These are phyloP conservation scores for Belonocnema kinseyi DNA, from an alignment of 1,140 invertebrate species.

Conservation along the genomic window DNA sequence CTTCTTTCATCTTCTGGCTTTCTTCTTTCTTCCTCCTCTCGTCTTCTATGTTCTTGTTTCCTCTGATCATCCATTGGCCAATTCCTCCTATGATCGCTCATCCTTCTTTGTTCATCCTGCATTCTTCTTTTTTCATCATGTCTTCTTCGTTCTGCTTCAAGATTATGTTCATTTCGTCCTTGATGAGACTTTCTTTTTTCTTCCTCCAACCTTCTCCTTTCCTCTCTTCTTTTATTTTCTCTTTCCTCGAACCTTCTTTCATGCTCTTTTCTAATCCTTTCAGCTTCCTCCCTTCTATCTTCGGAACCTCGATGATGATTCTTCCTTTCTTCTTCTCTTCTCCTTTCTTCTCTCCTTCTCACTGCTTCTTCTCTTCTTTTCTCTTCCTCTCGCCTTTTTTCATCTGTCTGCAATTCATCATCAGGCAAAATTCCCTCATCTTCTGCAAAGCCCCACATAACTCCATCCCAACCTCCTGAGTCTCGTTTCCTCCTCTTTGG, in stretches of 20 bases:
- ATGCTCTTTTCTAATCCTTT: slow-evolving; percentile 37
- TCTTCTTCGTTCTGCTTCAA: neutral
- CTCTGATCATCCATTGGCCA: slow-evolving; percentile 6
- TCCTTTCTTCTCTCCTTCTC: slow-evolving; percentile 43
- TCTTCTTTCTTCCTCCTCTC: slow-evolving; percentile 6
- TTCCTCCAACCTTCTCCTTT: slow-evolving; percentile 6
- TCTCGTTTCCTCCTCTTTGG: slow-evolving; percentile 46
- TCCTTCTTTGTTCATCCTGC: slow-evolving; percentile 31
- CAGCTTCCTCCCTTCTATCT: slow-evolving; percentile 21
- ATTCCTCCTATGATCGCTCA: neutral
- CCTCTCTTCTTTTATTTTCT: slow-evolving; percentile 32
- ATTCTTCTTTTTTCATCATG: slow-evolving; percentile 39
- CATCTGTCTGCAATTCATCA: slow-evolving; percentile 51
- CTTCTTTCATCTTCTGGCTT: neutral
- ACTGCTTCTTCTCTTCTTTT: slow-evolving; percentile 43
- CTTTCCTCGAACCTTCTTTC: slow-evolving; percentile 29
- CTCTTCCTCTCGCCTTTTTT: slow-evolving; percentile 43
- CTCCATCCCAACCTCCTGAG: slow-evolving; percentile 37
- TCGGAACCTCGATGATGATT: neutral
- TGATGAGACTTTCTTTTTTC: neutral
- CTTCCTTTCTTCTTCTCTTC: slow-evolving; percentile 39
- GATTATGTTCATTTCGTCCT: too few relatives aligned
- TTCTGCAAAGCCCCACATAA: slow-evolving; percentile 64
- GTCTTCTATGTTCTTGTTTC: slow-evolving; percentile 10
- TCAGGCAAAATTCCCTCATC: slow-evolving; percentile 57